phyloP scores from a whole-genome alignment of 2,113 vertebrate species.

The Entelurus aequoreus region DNA sequence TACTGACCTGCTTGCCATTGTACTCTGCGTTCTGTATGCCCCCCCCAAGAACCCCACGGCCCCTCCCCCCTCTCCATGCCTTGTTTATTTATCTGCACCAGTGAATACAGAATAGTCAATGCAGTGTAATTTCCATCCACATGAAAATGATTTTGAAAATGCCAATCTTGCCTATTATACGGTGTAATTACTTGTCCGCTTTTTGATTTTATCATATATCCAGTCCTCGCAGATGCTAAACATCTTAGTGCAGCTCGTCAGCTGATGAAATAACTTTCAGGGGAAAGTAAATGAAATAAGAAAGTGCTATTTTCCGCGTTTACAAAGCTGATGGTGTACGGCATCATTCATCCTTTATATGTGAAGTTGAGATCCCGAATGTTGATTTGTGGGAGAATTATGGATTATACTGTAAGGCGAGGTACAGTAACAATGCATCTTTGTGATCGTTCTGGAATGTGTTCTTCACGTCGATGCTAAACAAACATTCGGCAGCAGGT shows the following conservation, averaged over 20 bases:
- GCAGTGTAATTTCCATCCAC: slow-evolving; percentile 79
- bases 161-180: slow-evolving; percentile 78
- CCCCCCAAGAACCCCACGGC: slow-evolving; percentile 4
- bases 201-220: slow-evolving; percentile 76
- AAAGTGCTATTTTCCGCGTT: slow-evolving; percentile 36
- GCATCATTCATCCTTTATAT: slow-evolving; percentile 17
- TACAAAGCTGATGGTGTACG: slow-evolving; percentile 30
- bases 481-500: slow-evolving; percentile 23
- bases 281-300: slow-evolving; percentile 17
- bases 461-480: slow-evolving; percentile 20
- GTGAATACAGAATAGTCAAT: slow-evolving; percentile 79
- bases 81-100: slow-evolving; percentile 83
- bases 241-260: slow-evolving; percentile 61
- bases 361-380: slow-evolving; percentile 7
- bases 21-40: slow-evolving; percentile 74
- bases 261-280: slow-evolving; percentile 40
- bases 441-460: slow-evolving; percentile 24
- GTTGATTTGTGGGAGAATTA: slow-evolving; percentile 3
- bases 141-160: slow-evolving; percentile 80
- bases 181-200: slow-evolving; percentile 74
- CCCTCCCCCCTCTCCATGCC: slow-evolving; percentile 63
- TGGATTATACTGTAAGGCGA: slow-evolving; percentile 6
- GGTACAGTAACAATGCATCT: slow-evolving; percentile 9
- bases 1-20: slow-evolving; percentile 84
- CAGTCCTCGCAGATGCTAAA: slow-evolving; percentile 66